These are phyloP conservation scores for Prionchulus punctatus DNA, from an alignment of 2,888 invertebrate species.

Conservation along the genomic window DNA sequence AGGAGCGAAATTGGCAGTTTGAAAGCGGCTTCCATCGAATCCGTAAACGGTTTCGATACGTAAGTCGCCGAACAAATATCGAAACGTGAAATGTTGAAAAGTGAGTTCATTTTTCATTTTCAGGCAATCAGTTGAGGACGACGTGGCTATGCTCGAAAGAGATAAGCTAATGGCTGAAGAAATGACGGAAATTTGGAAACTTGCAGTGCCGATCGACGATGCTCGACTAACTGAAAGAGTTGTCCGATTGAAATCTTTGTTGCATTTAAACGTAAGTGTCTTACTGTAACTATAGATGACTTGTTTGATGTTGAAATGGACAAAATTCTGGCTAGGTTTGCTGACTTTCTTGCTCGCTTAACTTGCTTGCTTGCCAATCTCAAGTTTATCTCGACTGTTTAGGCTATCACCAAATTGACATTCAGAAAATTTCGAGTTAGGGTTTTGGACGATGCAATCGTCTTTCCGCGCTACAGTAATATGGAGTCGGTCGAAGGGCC, in stretches of 20 bases:
- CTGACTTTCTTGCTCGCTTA: no score
- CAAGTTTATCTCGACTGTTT: background rate
- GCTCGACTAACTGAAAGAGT: background rate
- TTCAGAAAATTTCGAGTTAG: background rate
- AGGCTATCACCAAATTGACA: background rate
- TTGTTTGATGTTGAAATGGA: background rate
- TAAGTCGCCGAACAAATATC: background rate
- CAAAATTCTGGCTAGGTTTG: no score
- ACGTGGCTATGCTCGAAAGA: background rate
- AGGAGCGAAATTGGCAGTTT: background rate
- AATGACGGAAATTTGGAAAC: background rate
- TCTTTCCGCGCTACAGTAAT: slow-evolving; percentile 6
- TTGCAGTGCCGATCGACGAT: background rate
- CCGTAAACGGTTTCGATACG: background rate
- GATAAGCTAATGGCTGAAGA: background rate
- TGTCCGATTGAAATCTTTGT: background rate
- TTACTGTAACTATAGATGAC: no score
- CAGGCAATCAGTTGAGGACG: background rate
- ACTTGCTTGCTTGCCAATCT: no score
- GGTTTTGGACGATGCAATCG: slow-evolving; percentile 1
- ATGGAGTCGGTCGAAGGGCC: background rate
- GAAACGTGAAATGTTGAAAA: background rate
- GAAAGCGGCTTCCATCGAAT: background rate
- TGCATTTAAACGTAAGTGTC: background rate
- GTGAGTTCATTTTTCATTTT: background rate